Conservation (phyloP, 2,797 vertebrate genomes). For the Gymnocypris eckloni region DNA sequence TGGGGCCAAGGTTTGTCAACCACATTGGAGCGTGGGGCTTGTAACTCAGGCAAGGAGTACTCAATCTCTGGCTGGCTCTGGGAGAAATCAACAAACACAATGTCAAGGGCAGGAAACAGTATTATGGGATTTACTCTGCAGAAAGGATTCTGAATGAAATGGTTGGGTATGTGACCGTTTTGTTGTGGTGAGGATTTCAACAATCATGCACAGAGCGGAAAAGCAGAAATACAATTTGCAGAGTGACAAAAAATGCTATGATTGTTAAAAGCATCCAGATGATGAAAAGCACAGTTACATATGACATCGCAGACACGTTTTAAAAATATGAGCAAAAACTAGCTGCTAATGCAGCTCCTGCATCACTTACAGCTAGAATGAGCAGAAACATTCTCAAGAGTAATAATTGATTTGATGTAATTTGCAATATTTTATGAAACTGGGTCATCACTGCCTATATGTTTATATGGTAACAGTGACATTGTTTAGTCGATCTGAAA, state of each 20-base stretch:
- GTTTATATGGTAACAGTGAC: not conserved
- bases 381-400: conserved; percentile 7
- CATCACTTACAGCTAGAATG: not conserved
- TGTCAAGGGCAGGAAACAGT: conserved; percentile 36
- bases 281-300: not conserved
- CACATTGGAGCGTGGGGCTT: conserved; percentile 80
- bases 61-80: conserved; percentile 94
- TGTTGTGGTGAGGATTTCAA: conserved; percentile 40
- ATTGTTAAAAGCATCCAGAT: conserved; percentile 12
- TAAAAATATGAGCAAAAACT: not conserved
- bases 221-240: not conserved
- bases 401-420: no score
- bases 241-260: not conserved
- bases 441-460: no score
- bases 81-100: conserved; percentile 21
- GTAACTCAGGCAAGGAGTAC: conserved; percentile 80
- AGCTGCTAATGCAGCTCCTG: not conserved
- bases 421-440: no score
- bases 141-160: conserved; percentile 46
- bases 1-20: conserved; percentile 81
- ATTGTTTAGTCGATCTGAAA: not conserved
- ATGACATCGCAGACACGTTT: not conserved
- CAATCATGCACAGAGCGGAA: not conserved
- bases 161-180: conserved; percentile 16
- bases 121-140: conserved; percentile 44